Evolutionary conservation across 1,140 invertebrate species (phyloP), one percentile per base, ranked within the genome.

Genomic region (Saxidomus purpurata): DNA sequence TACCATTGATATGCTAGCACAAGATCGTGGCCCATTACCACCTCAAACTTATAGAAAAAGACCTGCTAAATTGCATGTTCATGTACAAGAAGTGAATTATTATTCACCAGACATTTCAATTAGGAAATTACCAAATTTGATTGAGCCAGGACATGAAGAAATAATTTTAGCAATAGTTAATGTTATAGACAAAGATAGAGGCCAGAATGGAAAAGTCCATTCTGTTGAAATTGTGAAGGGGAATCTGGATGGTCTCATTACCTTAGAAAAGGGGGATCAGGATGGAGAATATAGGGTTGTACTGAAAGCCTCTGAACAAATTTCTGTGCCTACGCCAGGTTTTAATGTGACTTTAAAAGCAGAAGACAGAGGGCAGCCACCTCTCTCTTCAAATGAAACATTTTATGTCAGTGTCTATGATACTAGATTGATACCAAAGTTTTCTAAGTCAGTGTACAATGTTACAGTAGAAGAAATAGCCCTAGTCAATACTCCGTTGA

Each of bases 381-480:
- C 97, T 4, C 93, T 95, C 77, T 93, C 92, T 3, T 92, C 94
- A 6, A 93, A 94, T 77, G 91, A 93, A 77, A 92, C 92, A 17
- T 92, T 96, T 71, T 93, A 92, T 55, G 93, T 96, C 96, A 97
- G 91, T 31, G 96, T 99, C n/a, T 96, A 97, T 3, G 98, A 98
- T 93, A 95, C 98, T 93, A 98, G 99, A 94, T 98, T 98, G 93
- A 97, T 97, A 0, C 98, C 98, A 0, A 97, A 98, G 40, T 99
- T 99, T 95, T 98, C 98, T 90, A 97, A 98, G 88, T 97, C 98
- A 95, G 97, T 98, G 63, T 99, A 99, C 94, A 97, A 98, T 94
- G 98, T 98, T 22, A 97, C 97, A 90, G 97, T 99, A 13, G 97
- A 97, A 0, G 99, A 99, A 97, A 98, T 97, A 0, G 97, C 98